Base-by-base conservation (phyloP, 2,113 vertebrate genomes). In the Actenoides hombroni region DNA sequence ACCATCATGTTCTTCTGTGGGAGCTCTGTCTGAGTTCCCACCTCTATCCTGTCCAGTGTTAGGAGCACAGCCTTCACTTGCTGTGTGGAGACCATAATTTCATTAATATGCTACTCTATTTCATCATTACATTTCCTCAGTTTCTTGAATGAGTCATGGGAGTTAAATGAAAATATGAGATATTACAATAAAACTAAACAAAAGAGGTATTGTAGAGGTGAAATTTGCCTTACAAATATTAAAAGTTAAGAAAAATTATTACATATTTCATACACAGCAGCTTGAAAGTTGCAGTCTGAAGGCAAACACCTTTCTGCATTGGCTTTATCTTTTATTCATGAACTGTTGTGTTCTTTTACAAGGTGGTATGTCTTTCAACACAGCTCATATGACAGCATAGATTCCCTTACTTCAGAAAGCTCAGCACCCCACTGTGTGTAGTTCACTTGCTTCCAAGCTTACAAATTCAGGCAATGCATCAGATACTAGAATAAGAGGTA, bases 241-340 rank as follows among this genome's bases (percentile, higher is more conserved):
- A 90, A 90, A 89, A 80, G 0, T n/a, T 61, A 74, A 75, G 81
- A 80, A 68, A 91, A 94, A 93, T 39, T 2, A 25, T 19, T 10
- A 31, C 17, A 17, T 69, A 19, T 70, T 24, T 83, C 87, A 76
- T 18, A 68, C 35, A 69, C 7, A 85, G 48, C 24, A 80, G 29
- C 54, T 95, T 95, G 64, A 74, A 97, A 95, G 63, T 82, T 87
- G 31, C 70, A 78, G 51, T 69, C 59, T 93, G 85, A 95, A 91
- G 33, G 76, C 56, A 93, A 95, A 48, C 17, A 39, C 10, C 8
- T 31, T 89, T 73, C 73, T 92, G 90, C 95, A 94, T 28, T 37
- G 49, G 29, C 21, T 78, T 96, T 86, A 96, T 97, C 71, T 95
- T 97, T 98, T 96, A 96, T 97, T 97, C 92, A 97, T 95, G 63